Conservation (phyloP, 2,797 vertebrate species). For the Triplophysa bombifrons region DNA sequence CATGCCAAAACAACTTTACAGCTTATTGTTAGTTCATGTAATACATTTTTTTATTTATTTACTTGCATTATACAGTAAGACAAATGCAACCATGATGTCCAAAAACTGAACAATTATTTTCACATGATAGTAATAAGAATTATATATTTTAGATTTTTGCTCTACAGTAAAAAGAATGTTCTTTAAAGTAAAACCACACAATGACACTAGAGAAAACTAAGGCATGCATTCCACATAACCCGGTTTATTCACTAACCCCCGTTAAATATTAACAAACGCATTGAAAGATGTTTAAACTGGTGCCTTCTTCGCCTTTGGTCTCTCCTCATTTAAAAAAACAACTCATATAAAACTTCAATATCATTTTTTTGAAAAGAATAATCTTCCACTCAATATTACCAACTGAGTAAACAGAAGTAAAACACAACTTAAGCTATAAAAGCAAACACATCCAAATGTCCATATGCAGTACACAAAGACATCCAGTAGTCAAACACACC, state of each 20-base stretch:
- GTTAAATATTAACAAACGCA: constrained; percentile 27
- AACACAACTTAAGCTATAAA: background rate
- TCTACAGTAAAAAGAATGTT: background rate
- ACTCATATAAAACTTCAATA: background rate
- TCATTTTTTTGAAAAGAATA: background rate
- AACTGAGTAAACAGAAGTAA: background rate
- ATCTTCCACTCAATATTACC: background rate
- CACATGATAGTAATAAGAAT: too few species aligned
- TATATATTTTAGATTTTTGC: too few species aligned
- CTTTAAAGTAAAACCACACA: background rate
- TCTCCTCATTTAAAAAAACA: background rate
- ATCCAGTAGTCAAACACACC: constrained; percentile 22
- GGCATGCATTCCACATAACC: background rate
- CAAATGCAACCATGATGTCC: too few species aligned
- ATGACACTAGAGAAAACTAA: background rate
- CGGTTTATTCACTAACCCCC: background rate
- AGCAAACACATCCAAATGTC: background rate
- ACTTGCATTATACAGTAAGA: too few species aligned
- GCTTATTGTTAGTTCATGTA: too few species aligned
- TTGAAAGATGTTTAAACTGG: background rate
- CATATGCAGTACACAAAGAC: background rate
- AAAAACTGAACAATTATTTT: too few species aligned
- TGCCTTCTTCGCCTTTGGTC: background rate
- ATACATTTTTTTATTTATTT: too few species aligned
- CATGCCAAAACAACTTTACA: too few species aligned